These are phyloP conservation scores for Osmoderma eremita DNA, from an alignment of 2,888 invertebrate genomes.

Conservation along the genomic window DNA sequence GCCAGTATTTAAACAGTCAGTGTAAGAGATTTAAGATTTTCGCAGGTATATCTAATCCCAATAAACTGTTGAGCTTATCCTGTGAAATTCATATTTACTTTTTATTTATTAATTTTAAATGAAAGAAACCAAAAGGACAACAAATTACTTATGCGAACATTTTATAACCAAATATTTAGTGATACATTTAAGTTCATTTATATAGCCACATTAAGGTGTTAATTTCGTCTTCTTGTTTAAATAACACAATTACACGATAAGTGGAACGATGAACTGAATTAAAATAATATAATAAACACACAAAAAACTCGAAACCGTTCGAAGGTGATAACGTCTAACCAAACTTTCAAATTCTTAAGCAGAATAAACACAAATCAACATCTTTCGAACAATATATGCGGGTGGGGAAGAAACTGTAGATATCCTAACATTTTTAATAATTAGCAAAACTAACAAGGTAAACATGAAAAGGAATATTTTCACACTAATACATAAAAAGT, in stretches of 20 bases:
- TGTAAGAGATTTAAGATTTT: not conserved
- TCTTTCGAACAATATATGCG: not conserved
- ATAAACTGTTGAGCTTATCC: not conserved
- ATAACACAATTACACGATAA: too few species aligned
- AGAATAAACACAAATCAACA: constrained; percentile 4
- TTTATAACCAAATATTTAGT: too few species aligned
- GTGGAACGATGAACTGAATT: too few species aligned
- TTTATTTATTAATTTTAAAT: too few species aligned
- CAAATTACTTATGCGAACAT: too few species aligned
- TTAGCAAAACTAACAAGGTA: constrained; percentile 4
- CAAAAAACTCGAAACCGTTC: not conserved
- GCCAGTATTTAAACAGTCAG: constrained; percentile 6
- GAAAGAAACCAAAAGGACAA: too few species aligned
- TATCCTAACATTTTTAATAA: not conserved
- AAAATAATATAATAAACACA: too few species aligned
- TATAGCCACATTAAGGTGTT: too few species aligned
- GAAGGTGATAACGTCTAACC: constrained; percentile 16
- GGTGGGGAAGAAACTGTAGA: not conserved
- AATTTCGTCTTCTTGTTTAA: too few species aligned
- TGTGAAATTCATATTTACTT: not conserved
- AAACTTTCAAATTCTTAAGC: not conserved
- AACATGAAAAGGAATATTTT: constrained; percentile 1
- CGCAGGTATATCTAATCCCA: not conserved
- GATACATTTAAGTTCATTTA: too few species aligned
- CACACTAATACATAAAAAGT: too few species aligned